phyloP scores from a whole-genome alignment of 2,888 invertebrate species.

The Mamestra brassicae region DNA sequence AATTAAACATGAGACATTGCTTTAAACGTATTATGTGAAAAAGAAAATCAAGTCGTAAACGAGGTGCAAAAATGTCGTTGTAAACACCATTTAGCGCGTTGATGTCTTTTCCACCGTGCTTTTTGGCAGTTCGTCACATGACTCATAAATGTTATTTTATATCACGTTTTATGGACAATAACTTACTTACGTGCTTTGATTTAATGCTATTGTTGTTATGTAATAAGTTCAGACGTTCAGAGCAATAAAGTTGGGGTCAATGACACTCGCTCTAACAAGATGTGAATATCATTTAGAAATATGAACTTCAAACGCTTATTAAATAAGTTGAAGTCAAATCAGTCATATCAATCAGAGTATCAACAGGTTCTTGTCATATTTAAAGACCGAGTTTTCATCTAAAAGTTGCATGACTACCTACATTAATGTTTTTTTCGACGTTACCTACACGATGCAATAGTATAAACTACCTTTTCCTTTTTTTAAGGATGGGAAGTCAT shows the following conservation, averaged over 20 bases:
- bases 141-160: constrained; percentile 15
- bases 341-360: neutral
- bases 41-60: neutral
- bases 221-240: constrained; percentile 27
- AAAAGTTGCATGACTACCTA: neutral
- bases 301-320: neutral
- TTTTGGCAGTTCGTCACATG: constrained; percentile 6
- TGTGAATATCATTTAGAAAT: constrained; percentile 4
- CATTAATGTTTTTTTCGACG: too few species aligned
- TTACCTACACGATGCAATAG: too few species aligned
- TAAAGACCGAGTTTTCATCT: too few species aligned
- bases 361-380: neutral
- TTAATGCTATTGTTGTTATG: constrained; percentile 47
- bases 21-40: neutral
- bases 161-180: constrained; percentile 46
- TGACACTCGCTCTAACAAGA: constrained; percentile 13
- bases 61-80: neutral
- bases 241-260: constrained; percentile 17
- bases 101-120: constrained; percentile 53
- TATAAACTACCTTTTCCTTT: too few species aligned
- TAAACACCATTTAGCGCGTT: constrained; percentile 43
- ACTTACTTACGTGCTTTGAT: constrained; percentile 49
- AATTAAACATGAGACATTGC: neutral
- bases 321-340: neutral
- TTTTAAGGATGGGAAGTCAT: too few species aligned